Conservation (phyloP, 2,113 vertebrate species). For the Stegostoma tigrinum region DNA sequence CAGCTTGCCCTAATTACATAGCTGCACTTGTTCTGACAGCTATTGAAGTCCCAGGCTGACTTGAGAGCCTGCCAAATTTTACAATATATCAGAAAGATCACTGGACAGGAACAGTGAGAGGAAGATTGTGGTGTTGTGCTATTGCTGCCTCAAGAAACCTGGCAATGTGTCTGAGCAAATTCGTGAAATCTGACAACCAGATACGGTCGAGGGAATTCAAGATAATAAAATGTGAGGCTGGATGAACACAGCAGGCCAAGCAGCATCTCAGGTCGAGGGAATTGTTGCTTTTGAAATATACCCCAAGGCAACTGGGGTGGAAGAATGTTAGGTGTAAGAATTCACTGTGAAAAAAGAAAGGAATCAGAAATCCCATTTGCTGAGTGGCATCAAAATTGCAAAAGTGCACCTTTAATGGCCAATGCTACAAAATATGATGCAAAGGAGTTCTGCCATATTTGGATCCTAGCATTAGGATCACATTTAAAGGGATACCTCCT, state of each 20-base stretch:
- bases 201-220: background rate
- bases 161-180: background rate
- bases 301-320: background rate
- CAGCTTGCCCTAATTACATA: background rate
- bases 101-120: background rate
- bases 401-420: background rate
- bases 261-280: background rate
- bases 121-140: background rate
- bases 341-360: background rate
- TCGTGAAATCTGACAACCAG: background rate
- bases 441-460: background rate
- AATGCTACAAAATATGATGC: background rate
- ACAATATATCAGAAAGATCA: background rate
- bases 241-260: too few relatives aligned
- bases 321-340: background rate
- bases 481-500: background rate
- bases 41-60: background rate
- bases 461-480: background rate
- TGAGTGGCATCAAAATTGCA: background rate
- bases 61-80: background rate
- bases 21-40: background rate
- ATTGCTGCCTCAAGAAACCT: background rate
- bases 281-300: background rate
- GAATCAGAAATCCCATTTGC: background rate
- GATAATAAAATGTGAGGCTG: too few relatives aligned